Evolutionary conservation across 2,113 vertebrate species (phyloP).

Genomic region (Cyphotilapia sp.): DNA sequence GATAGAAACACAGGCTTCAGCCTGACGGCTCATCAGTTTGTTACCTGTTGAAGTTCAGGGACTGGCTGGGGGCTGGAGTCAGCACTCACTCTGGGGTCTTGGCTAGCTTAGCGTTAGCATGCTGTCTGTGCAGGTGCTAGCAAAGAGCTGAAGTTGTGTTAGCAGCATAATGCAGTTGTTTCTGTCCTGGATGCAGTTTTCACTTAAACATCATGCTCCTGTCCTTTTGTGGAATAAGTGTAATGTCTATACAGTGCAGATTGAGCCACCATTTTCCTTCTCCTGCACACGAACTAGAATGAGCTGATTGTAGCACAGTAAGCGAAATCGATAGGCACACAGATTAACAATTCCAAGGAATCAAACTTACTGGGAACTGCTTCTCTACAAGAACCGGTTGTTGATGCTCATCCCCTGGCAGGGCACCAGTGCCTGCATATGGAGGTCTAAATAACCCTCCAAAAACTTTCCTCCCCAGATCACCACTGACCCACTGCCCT

Average conservation of each 20-base stretch:
- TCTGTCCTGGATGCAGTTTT: neutral
- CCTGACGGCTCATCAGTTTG: neutral
- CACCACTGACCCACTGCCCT: neutral
- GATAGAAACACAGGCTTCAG: neutral
- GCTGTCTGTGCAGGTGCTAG: neutral
- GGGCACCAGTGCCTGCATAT: neutral
- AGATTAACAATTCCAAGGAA: neutral
- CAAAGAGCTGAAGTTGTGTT: neutral
- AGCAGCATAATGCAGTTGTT: neutral
- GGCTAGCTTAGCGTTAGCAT: neutral
- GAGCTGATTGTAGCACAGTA: neutral
- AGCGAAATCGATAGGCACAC: rapidly evolving
- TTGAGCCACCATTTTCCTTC: rapidly evolving
- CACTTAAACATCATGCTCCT: rapidly evolving
- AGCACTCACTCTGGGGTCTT: rapidly evolving
- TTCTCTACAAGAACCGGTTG: neutral
- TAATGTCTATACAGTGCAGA: rapidly evolving
- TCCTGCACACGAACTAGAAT: neutral
- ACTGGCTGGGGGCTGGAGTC: neutral
- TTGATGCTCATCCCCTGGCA: neutral
- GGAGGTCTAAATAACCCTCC: neutral
- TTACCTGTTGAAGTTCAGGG: neutral
- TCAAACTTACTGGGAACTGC: neutral
- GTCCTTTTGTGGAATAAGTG: neutral
- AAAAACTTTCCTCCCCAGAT: rapidly evolving